Evolutionary conservation across 2,113 vertebrate species (phyloP).

Genomic region (Cottus gobio): DNA sequence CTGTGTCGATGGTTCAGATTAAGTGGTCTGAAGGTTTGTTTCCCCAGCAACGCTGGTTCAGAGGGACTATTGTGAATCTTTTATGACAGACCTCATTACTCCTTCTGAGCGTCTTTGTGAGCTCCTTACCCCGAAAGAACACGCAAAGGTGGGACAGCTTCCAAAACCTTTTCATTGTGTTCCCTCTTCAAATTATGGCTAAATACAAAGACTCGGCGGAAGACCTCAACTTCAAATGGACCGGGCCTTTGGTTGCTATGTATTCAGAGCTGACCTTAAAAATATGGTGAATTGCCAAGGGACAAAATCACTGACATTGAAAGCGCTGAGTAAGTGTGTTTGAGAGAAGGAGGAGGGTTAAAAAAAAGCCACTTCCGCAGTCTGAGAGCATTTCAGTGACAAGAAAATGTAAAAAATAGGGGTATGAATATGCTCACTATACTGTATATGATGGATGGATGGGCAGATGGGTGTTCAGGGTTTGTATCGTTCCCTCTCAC

Average conservation of each 20-base stretch:
- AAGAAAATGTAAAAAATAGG: not conserved
- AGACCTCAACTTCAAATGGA: slow-evolving; percentile 14
- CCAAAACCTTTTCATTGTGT: slow-evolving; percentile 40
- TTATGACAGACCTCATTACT: slow-evolving; percentile 75
- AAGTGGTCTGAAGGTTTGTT: slow-evolving; percentile 57
- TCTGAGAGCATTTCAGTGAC: not conserved
- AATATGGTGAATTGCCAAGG: not conserved
- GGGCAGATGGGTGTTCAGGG: not conserved
- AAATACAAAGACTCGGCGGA: slow-evolving; percentile 6
- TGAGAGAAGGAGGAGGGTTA: not conserved
- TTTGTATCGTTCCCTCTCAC: not conserved
- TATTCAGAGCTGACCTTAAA: slow-evolving; percentile 36
- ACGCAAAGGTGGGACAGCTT: slow-evolving; percentile 26
- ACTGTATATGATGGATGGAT: not conserved
- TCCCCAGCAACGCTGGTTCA: slow-evolving; percentile 66
- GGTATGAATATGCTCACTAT: not conserved
- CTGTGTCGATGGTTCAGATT: slow-evolving; percentile 31
- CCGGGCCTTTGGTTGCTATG: slow-evolving; percentile 22
- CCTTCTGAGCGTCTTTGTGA: slow-evolving; percentile 45
- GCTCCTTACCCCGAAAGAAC: slow-evolving; percentile 15
- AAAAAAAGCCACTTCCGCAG: not conserved
- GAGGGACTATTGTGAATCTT: slow-evolving; percentile 66
- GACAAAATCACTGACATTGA: slow-evolving; percentile 7
- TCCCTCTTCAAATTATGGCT: slow-evolving; percentile 35
- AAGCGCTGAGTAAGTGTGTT: not conserved